Percentiles rank a stretch among this genome's conserved stretches.
phyloP scores from a whole-genome alignment of 1,140 invertebrate genomes.

The Apis laboriosa region DNA sequence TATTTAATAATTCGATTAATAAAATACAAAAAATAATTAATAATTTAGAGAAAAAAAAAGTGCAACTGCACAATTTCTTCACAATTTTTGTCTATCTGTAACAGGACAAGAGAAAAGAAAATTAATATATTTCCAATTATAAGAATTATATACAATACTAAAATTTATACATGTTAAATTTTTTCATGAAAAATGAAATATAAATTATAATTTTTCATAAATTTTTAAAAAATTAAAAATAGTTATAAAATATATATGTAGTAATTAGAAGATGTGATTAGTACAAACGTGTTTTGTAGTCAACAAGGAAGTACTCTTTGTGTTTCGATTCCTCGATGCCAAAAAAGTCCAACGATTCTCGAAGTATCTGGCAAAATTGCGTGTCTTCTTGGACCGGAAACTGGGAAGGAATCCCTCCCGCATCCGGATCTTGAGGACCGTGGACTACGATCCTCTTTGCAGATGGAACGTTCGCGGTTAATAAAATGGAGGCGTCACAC shows the following conservation, averaged over 20 bases:
- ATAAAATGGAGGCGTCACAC: conserved; percentile 97
- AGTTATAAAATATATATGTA: neutral
- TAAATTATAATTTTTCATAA: too few species aligned
- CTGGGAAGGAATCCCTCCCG: conserved; percentile 97
- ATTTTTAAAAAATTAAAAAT: neutral
- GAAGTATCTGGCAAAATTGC: conserved; percentile 96
- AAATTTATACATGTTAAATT: too few species aligned
- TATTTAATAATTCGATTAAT: too few species aligned
- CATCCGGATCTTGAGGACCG: conserved; percentile 93
- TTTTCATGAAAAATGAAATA: too few species aligned
- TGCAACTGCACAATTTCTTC: too few species aligned
- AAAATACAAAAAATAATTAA: too few species aligned
- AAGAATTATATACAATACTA: too few species aligned
- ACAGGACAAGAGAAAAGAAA: too few species aligned
- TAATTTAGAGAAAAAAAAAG: too few species aligned
- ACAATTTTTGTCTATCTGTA: too few species aligned
- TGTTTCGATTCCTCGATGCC: conserved; percentile 95
- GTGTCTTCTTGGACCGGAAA: conserved; percentile 99
- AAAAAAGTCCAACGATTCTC: conserved; percentile 98
- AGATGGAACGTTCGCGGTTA: conserved; percentile 99
- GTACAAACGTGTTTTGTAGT: conserved; percentile 97
- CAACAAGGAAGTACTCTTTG: conserved; percentile 96
- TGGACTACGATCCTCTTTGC: conserved; percentile 99
- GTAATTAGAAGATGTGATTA: neutral
- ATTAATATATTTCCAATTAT: too few species aligned